phyloP scores from a whole-genome alignment of 2,113 vertebrate genomes.

The Corythornis madagascariensis region DNA sequence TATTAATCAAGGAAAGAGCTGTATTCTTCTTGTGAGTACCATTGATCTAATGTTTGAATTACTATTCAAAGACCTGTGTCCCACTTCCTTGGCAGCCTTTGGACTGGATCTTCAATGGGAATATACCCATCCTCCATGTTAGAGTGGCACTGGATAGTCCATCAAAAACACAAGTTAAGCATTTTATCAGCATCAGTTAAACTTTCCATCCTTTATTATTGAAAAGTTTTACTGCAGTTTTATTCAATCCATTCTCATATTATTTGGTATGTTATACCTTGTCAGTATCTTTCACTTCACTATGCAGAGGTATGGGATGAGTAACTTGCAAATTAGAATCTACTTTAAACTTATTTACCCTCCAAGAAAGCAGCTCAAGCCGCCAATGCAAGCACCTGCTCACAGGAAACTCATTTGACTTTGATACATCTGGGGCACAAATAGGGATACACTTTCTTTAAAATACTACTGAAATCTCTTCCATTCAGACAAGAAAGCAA shows the following conservation, averaged over 20 bases:
- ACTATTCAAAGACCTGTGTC: not conserved
- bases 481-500: not conserved
- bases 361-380: not conserved
- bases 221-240: not conserved
- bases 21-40: not conserved
- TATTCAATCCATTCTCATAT: not conserved
- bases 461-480: not conserved
- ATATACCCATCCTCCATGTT: not conserved
- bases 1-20: slow-evolving; percentile 6
- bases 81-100: not conserved
- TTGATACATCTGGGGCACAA: not conserved
- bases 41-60: not conserved
- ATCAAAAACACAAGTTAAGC: not conserved
- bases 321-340: slow-evolving; percentile 15
- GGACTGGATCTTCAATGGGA: not conserved
- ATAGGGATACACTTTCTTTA: not conserved
- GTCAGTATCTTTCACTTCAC: not conserved
- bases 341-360: slow-evolving; percentile 5
- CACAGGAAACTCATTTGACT: not conserved
- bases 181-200: not conserved
- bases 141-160: not conserved
- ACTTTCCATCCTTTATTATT: not conserved
- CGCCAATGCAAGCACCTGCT: not conserved
- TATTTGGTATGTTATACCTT: not conserved
- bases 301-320: not conserved